These are phyloP conservation scores for Sceloporus undulatus DNA, from an alignment of 2,113 vertebrate species.

Conservation along the genomic window DNA sequence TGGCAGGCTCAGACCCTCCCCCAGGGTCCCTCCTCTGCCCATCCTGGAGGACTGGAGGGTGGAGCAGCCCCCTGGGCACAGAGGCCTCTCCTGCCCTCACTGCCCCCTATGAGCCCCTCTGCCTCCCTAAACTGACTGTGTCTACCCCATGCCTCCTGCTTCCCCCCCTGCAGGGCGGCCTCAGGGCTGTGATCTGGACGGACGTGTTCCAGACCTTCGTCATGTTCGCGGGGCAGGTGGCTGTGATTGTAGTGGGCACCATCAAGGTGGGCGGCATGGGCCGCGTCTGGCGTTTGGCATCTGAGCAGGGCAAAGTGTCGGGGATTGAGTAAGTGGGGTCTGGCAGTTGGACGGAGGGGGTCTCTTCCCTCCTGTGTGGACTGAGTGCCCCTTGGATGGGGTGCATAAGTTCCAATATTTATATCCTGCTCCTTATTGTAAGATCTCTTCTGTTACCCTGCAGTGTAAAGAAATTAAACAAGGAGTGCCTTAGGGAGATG, in stretches of 20 bases:
- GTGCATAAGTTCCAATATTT: too few relatives aligned
- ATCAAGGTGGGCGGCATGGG: neutral
- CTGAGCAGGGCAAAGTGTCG: constrained; percentile 6
- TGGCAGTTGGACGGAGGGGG: too few relatives aligned
- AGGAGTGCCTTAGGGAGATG: too few relatives aligned
- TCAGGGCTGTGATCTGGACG: constrained; percentile 46
- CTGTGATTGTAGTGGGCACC: constrained; percentile 71
- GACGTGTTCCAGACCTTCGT: constrained; percentile 40
- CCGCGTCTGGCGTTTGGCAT: constrained; percentile 21
- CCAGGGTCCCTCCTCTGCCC: neutral
- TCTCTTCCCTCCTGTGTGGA: neutral
- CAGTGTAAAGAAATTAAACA: too few relatives aligned
- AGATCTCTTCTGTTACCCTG: too few relatives aligned
- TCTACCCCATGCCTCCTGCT: neutral
- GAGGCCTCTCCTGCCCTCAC: neutral
- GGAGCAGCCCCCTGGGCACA: too few relatives aligned
- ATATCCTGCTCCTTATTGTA: too few relatives aligned
- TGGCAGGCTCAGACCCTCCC: neutral
- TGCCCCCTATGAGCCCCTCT: neutral
- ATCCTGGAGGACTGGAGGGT: neutral
- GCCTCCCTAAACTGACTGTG: neutral
- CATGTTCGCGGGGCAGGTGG: constrained; percentile 33
- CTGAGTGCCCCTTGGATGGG: too few relatives aligned
- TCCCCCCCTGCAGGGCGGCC: constrained; percentile 52
- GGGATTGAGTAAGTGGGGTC: constrained; percentile 20